These are phyloP conservation scores for Diorhabda elongata DNA, from an alignment of 1,140 invertebrate genomes.

Conservation along the genomic window DNA sequence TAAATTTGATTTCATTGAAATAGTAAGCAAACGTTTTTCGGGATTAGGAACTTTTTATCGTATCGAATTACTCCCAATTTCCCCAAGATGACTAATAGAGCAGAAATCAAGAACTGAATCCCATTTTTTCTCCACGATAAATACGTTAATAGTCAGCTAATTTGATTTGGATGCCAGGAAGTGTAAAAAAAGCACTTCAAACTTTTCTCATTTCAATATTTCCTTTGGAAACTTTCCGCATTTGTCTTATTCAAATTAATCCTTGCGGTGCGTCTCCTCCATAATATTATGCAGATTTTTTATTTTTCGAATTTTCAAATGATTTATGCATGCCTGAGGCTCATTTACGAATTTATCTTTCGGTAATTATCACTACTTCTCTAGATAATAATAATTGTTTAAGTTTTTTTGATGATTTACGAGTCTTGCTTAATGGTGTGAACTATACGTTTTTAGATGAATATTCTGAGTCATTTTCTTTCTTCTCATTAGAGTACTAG, in stretches of 20 bases:
- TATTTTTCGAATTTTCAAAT: not conserved
- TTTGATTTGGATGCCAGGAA: not conserved
- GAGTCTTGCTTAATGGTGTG: not conserved
- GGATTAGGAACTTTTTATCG: too few relatives aligned
- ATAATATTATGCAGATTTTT: constrained; percentile 3
- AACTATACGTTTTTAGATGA: too few relatives aligned
- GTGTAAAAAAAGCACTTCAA: not conserved
- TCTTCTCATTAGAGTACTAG: too few relatives aligned
- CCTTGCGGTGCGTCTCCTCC: not conserved
- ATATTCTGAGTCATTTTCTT: too few relatives aligned
- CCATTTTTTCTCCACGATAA: not conserved
- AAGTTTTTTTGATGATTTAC: constrained; percentile 1
- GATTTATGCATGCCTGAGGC: not conserved
- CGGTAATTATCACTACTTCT: not conserved
- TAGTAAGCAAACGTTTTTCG: too few relatives aligned
- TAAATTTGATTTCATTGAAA: too few relatives aligned
- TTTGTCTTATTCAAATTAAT: constrained; percentile 3
- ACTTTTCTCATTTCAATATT: constrained; percentile 3
- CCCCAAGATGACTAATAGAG: not conserved
- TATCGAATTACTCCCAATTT: not conserved
- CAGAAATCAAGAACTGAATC: not conserved
- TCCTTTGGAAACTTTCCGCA: constrained; percentile 2
- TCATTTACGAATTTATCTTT: not conserved
- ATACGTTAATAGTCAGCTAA: constrained; percentile 2
- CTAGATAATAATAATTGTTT: constrained; percentile 3